Percentiles rank a stretch among this genome's conserved stretches.
These are phyloP conservation scores for Polyodon spathula DNA, from an alignment of 2,113 vertebrate genomes.

Conservation along the genomic window DNA sequence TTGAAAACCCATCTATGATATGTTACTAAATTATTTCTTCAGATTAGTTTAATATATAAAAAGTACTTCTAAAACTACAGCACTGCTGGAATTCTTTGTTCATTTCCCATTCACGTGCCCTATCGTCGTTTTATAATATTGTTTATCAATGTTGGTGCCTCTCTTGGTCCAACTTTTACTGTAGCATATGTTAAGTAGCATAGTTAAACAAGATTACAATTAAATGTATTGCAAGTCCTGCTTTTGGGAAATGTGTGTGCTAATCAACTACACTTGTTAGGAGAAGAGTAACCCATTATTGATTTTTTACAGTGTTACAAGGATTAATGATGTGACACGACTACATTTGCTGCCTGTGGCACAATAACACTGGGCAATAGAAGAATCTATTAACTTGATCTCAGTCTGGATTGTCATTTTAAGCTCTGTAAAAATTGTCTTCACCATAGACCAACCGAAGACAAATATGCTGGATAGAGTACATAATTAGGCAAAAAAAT, in stretches of 20 bases:
- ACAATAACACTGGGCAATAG: not conserved
- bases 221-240: not conserved
- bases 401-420: not conserved
- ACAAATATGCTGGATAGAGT: not conserved
- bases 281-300: not conserved
- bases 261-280: not conserved
- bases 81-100: no score
- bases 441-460: not conserved
- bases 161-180: no score
- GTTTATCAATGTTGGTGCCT: no score
- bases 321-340: not conserved
- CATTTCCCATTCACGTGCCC: no score
- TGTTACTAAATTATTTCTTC: no score
- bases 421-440: not conserved
- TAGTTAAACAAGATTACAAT: no score
- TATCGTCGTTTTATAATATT: no score
- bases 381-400: not conserved
- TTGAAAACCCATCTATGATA: no score
- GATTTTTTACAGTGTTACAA: not conserved
- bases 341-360: not conserved
- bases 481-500: not conserved
- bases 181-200: no score
- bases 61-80: no score
- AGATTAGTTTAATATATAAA: no score
- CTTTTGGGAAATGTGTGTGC: not conserved